Evolutionary conservation across 2,797 vertebrate genomes (phyloP), one percentile per base, ranked within the genome.

Genomic region (Uromys caudimaculatus): DNA sequence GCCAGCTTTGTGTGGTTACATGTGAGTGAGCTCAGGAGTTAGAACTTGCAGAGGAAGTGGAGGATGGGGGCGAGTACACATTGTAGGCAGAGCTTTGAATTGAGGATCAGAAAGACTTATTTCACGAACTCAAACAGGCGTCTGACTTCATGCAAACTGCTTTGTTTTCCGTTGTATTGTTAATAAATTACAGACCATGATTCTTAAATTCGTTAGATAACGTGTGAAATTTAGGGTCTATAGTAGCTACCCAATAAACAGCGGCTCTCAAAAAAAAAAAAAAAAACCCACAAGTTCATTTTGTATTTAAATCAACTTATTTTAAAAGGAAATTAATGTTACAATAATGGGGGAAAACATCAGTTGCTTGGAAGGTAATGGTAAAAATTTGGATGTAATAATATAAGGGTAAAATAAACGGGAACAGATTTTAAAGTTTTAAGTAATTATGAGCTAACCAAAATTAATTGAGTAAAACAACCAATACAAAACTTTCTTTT

Each of bases 231-330:
- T 23, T 54, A 56, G 38, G 38, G 35, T 5, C 38, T 4, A 23
- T 14, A 50, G 73, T 62, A 82, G 60, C 60, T n/a, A 47, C 69
- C 85, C 41, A 71, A 8, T 78, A 79, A 50, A 78, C 38, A 27
- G 69, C 50, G 29, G 44, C 58, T 52, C 19, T 75, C 87, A n/a
- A n/a, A n/a, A n/a, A n/a, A 44, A 44, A 44, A 44, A 69, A 52
- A 67, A 44, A 67, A 24, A 27, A 0, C 32, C 13, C 32, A 32
- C 41, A 88, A 6, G 10, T 93, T 41, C 47, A 7, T 78, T 93
- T 77, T 94, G 94, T 23, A 92, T 19, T 92, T 93, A 92, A 54
- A 88, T 90, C 79, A 54, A 88, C 10, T 90, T 95, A 88, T 78
- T 96, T 91, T 23, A 89, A 76, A 89, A 86, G n/a, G 78, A 91